These are phyloP conservation scores for Lamellibrachia luymesi DNA, from an alignment of 1,140 invertebrate genomes.

Conservation along the genomic window DNA sequence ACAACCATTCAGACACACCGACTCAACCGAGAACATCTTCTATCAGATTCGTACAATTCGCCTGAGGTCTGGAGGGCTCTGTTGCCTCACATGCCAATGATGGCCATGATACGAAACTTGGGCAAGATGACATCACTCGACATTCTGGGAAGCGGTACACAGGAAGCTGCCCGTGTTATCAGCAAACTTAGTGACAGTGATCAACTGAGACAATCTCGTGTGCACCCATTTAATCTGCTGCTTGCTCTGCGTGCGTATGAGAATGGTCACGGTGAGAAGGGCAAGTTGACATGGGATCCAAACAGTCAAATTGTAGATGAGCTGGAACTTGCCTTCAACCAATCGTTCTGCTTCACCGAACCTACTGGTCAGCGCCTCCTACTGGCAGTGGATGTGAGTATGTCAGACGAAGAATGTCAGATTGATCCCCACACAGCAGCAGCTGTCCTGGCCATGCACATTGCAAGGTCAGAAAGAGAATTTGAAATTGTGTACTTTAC, in stretches of 20 bases:
- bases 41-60: conserved; percentile 67
- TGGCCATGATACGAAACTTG: conserved; percentile 63
- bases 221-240: conserved; percentile 66
- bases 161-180: conserved; percentile 31
- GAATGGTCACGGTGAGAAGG: conserved; percentile 61
- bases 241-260: conserved; percentile 62
- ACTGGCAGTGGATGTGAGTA: conserved; percentile 64
- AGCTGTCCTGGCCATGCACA: conserved; percentile 24
- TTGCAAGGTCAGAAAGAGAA: conserved; percentile 33
- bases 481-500: conserved; percentile 44
- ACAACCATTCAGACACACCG: conserved; percentile 58
- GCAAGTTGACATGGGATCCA: conserved; percentile 45
- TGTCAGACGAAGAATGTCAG: conserved; percentile 55
- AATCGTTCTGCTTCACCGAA: conserved; percentile 58
- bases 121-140: conserved; percentile 67
- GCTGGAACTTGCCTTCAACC: conserved; percentile 53
- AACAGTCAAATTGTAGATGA: conserved; percentile 41
- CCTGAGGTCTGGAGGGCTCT: conserved; percentile 67
- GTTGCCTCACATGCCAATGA: conserved; percentile 63
- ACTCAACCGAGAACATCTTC: conserved; percentile 67
- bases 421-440: conserved; percentile 58
- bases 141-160: conserved; percentile 55
- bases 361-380: conserved; percentile 62
- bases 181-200: conserved; percentile 43
- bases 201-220: conserved; percentile 33